Evolutionary conservation across 2,113 vertebrate genomes (phyloP).

Genomic region (Podarcis raffonei): DNA sequence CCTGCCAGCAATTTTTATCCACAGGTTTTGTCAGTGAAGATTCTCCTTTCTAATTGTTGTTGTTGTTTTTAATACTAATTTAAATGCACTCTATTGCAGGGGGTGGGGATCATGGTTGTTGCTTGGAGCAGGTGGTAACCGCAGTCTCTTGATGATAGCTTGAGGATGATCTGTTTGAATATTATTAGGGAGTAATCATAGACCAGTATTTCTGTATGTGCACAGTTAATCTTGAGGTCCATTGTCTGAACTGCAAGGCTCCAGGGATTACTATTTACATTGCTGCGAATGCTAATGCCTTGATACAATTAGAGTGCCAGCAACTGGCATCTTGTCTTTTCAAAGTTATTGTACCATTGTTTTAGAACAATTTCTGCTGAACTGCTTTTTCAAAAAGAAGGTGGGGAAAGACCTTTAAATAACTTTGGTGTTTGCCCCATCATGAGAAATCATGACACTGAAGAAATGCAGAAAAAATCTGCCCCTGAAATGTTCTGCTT

Average conservation of each 20-base stretch:
- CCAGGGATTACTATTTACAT: slow-evolving; percentile 39
- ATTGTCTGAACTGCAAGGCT: slow-evolving; percentile 35
- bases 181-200: slow-evolving; percentile 43
- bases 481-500: not conserved
- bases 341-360: slow-evolving; percentile 36
- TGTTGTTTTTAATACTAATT: not conserved
- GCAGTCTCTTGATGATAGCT: not conserved
- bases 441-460: slow-evolving; percentile 39
- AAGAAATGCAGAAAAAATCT: slow-evolving; percentile 24
- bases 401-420: slow-evolving; percentile 43
- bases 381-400: slow-evolving; percentile 42
- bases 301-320: slow-evolving; percentile 54
- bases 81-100: not conserved
- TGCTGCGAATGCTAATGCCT: slow-evolving; percentile 61
- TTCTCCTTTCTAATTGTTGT: not conserved
- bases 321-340: slow-evolving; percentile 43
- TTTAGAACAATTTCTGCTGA: slow-evolving; percentile 42
- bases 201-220: slow-evolving; percentile 16
- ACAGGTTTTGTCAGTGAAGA: not conserved
- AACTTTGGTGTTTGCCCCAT: slow-evolving; percentile 40
- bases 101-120: not conserved
- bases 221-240: slow-evolving; percentile 52
- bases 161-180: slow-evolving; percentile 24
- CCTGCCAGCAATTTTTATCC: slow-evolving; percentile 12
- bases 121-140: not conserved